phyloP scores from a whole-genome alignment of 2,113 vertebrate genomes.

The Polypterus senegalus region DNA sequence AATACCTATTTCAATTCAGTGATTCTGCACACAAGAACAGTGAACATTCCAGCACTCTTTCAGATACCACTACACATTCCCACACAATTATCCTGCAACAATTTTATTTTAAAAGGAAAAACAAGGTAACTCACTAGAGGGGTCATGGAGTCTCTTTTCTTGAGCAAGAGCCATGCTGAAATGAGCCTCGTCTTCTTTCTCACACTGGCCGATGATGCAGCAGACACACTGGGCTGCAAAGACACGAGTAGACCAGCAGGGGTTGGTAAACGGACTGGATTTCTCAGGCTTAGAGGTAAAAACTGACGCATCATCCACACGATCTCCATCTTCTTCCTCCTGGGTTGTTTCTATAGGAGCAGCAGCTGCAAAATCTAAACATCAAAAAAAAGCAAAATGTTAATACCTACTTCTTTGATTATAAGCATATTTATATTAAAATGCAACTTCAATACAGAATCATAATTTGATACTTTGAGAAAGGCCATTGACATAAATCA shows the following conservation, averaged over 20 bases:
- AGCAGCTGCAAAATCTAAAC: slow-evolving; percentile 45
- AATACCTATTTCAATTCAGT: too few species aligned
- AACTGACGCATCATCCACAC: slow-evolving; percentile 59
- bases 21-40: not conserved
- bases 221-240: slow-evolving; percentile 80
- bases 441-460: not conserved
- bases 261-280: slow-evolving; percentile 59
- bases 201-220: slow-evolving; percentile 71
- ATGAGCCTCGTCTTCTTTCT: slow-evolving; percentile 55
- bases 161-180: slow-evolving; percentile 75
- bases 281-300: slow-evolving; percentile 52
- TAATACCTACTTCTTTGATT: too few species aligned
- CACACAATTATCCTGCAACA: not conserved
- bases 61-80: not conserved
- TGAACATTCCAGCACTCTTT: not conserved
- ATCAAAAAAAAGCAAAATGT: slow-evolving; percentile 21
- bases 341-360: slow-evolving; percentile 54
- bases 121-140: slow-evolving; percentile 52
- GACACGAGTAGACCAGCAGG: slow-evolving; percentile 78
- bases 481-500: too few species aligned
- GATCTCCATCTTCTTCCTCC: slow-evolving; percentile 58
- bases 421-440: not conserved
- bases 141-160: slow-evolving; percentile 63
- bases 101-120: not conserved
- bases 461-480: not conserved